Conservation (phyloP, 2,797 vertebrate species). For the Anguilla megastoma region DNA sequence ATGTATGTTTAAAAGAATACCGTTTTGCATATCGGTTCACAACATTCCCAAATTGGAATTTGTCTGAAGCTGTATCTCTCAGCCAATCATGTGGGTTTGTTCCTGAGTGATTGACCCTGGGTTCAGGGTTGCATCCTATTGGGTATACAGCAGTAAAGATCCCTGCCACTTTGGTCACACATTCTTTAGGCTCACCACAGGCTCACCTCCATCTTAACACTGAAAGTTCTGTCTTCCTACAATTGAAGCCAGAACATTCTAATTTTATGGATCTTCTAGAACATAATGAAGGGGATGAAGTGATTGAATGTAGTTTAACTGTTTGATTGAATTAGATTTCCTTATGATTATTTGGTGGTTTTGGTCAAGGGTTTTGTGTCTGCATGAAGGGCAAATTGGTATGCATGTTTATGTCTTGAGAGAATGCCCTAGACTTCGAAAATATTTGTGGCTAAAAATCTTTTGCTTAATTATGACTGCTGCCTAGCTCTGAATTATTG, state of each 20-base stretch:
- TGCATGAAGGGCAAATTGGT: neutral
- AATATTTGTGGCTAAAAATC: neutral
- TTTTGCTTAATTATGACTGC: neutral
- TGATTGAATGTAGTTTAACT: neutral
- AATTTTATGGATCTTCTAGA: neutral
- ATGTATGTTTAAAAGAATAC: neutral
- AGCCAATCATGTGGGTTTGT: neutral
- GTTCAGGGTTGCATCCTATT: neutral
- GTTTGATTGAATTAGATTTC: neutral
- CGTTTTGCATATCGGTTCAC: neutral
- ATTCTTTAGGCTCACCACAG: neutral
- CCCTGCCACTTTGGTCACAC: neutral
- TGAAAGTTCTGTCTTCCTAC: neutral
- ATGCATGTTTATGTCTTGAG: neutral
- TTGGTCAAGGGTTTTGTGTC: neutral
- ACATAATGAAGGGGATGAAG: neutral
- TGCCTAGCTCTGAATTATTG: neutral
- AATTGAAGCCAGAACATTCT: neutral
- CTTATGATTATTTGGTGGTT: neutral
- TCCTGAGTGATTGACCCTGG: neutral
- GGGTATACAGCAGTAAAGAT: neutral
- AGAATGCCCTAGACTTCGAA: neutral
- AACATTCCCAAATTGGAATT: neutral
- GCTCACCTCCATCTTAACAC: neutral
- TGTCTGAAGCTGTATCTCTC: neutral